Percentiles rank a stretch among this genome's conserved stretches.
Conservation (phyloP, 2,113 vertebrate genomes). For the Mustela nigripes region DNA sequence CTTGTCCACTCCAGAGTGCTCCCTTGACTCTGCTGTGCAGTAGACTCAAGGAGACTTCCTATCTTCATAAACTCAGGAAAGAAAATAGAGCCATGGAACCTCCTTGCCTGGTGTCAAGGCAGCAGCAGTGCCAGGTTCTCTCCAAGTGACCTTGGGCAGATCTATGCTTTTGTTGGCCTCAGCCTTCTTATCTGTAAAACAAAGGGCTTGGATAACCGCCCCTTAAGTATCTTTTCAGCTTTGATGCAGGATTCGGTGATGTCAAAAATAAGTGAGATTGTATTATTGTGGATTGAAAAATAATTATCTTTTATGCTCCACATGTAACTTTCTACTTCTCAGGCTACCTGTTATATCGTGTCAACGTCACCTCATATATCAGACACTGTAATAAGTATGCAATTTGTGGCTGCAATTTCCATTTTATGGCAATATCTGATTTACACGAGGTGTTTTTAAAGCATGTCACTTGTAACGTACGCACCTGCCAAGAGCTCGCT, state of each 20-base stretch:
- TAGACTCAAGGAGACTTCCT: background rate
- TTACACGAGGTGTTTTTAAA: slow-evolving; percentile 78
- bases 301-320: slow-evolving; percentile 71
- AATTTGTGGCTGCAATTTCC: slow-evolving; percentile 80
- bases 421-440: slow-evolving; percentile 76
- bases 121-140: background rate
- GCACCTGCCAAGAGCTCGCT: slow-evolving; percentile 61
- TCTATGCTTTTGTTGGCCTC: background rate
- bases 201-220: background rate
- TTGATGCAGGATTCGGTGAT: slow-evolving; percentile 52
- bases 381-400: slow-evolving; percentile 72
- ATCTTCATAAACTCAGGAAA: background rate
- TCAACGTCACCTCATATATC: slow-evolving; percentile 64
- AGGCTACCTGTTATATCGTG: slow-evolving; percentile 51
- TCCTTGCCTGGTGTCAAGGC: background rate
- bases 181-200: slow-evolving; percentile 6
- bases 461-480: slow-evolving; percentile 59
- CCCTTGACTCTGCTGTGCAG: too few species aligned
- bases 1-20: background rate
- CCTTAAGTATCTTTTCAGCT: background rate
- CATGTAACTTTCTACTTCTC: slow-evolving; percentile 63
- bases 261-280: slow-evolving; percentile 56
- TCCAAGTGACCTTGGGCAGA: background rate
- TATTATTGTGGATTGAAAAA: slow-evolving; percentile 64
- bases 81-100: background rate